A percentile compares a stretch with the other conserved stretches of the same genome.
phyloP scores from a whole-genome alignment of 30 jellyfish, hydroid and myxozoan genomes.

The Euphysa ruthae region DNA sequence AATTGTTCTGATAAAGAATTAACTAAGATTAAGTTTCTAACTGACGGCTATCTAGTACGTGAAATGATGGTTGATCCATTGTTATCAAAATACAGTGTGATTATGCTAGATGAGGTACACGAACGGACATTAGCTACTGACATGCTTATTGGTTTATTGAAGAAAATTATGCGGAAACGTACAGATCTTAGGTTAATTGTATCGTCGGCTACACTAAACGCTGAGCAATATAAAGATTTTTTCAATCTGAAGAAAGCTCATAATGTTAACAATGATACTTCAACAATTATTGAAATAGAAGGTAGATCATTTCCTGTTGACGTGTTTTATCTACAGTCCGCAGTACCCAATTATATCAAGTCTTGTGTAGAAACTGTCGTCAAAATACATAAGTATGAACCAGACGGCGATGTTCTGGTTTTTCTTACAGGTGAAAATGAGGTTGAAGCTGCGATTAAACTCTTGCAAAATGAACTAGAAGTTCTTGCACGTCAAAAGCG shows the following conservation, averaged over 20 bases:
- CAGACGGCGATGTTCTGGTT: slow-evolving; percentile 83
- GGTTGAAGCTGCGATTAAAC: slow-evolving; percentile 47
- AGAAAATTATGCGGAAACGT: slow-evolving; percentile 74
- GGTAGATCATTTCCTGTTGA: slow-evolving; percentile 92
- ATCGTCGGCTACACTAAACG: slow-evolving; percentile 93
- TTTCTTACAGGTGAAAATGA: slow-evolving; percentile 96
- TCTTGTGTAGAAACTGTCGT: slow-evolving; percentile 76
- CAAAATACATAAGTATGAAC: slow-evolving; percentile 70
- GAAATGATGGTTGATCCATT: slow-evolving; percentile 99
- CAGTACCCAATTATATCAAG: slow-evolving; percentile 74
- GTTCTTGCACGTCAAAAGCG: slow-evolving; percentile 13
- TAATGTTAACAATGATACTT: slow-evolving; percentile 41
- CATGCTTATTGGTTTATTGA: slow-evolving; percentile 68
- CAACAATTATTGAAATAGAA: slow-evolving; percentile 64
- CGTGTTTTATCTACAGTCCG: slow-evolving; percentile 64
- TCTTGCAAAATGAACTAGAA: slow-evolving; percentile 43
- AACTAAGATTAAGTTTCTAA: slow-evolving; percentile 78
- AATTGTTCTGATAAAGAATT: slow-evolving; percentile 66
- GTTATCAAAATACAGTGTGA: slow-evolving; percentile 65
- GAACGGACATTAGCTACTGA: slow-evolving; percentile 89
- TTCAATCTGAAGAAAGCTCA: slow-evolving; percentile 17
- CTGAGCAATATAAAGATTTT: slow-evolving; percentile 29
- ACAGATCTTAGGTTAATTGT: slow-evolving; percentile 62
- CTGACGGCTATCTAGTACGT: slow-evolving; percentile 90
- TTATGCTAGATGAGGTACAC: slow-evolving; percentile 90